phyloP scores from a whole-genome alignment of 2,797 vertebrate species.

The Squalus acanthias region DNA sequence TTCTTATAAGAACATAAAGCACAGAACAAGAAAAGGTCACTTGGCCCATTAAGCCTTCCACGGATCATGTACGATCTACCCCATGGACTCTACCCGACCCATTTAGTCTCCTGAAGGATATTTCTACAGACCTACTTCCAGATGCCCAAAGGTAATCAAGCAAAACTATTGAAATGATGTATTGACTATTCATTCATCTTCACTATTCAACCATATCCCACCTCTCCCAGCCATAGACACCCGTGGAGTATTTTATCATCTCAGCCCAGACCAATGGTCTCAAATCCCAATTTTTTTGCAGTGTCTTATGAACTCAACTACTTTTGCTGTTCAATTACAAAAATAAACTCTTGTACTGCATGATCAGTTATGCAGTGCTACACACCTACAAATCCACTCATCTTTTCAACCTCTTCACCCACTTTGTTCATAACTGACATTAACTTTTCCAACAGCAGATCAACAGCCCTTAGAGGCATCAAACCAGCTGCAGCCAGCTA shows the following conservation, averaged over 20 bases:
- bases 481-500: background rate
- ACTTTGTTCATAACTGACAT: background rate
- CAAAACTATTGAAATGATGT: background rate
- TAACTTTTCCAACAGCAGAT: background rate
- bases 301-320: background rate
- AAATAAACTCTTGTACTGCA: background rate
- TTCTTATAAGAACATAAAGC: background rate
- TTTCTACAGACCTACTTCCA: background rate
- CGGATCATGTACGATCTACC: background rate
- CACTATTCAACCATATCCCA: background rate
- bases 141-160: background rate
- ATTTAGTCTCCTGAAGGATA: background rate
- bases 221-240: background rate
- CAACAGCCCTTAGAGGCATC: background rate
- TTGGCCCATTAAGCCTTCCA: background rate
- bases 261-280: background rate
- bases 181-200: background rate
- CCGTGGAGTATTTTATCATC: background rate
- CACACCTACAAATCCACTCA: background rate
- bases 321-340: background rate
- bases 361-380: background rate
- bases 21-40: background rate
- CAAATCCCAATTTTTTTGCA: background rate
- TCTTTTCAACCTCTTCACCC: background rate
- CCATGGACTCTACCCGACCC: background rate